A percentile compares a stretch with the other conserved stretches of the same genome.
phyloP scores from a whole-genome alignment of 2,797 vertebrate genomes.

The Typhlichthys eigenmanni region DNA sequence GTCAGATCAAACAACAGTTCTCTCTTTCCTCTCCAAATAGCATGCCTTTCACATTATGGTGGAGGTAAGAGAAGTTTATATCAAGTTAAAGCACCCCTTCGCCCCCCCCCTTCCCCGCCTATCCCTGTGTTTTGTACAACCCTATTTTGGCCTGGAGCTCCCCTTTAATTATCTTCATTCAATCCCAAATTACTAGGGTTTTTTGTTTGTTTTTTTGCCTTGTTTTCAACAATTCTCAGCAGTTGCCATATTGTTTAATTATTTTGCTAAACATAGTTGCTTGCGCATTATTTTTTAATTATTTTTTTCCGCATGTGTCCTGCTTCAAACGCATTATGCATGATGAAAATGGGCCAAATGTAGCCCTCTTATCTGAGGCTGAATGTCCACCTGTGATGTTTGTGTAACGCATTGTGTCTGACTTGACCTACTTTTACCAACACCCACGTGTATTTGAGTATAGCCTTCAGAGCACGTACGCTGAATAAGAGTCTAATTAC shows the following conservation, averaged over 20 bases:
- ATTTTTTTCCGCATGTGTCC: conserved; percentile 6
- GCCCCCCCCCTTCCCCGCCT: not conserved
- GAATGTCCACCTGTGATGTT: conserved; percentile 65
- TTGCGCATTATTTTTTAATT: not conserved
- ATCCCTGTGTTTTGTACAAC: conserved; percentile 8
- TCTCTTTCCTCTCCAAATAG: conserved; percentile 85
- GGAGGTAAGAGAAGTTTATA: conserved; percentile 94
- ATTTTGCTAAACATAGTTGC: too few relatives aligned
- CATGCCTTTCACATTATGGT: conserved; percentile 99
- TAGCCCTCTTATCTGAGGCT: conserved; percentile 46
- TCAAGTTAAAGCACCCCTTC: conserved; percentile 57
- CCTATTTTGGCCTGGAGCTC: conserved; percentile 50
- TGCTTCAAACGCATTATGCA: conserved; percentile 54
- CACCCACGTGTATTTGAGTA: not conserved
- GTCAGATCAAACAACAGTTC: conserved; percentile 79
- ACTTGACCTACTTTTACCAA: conserved; percentile 58
- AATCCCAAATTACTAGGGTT: too few relatives aligned
- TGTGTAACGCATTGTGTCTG: conserved; percentile 52
- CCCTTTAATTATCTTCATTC: not conserved
- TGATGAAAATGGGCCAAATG: conserved; percentile 64
- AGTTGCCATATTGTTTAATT: too few relatives aligned
- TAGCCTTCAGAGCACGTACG: too few relatives aligned
- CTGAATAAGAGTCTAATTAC: too few relatives aligned
- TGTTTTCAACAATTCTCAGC: too few relatives aligned
- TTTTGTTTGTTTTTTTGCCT: too few relatives aligned